Base-by-base conservation (phyloP, 2,797 vertebrate genomes). In the Parauchenoglanis punctatus region DNA sequence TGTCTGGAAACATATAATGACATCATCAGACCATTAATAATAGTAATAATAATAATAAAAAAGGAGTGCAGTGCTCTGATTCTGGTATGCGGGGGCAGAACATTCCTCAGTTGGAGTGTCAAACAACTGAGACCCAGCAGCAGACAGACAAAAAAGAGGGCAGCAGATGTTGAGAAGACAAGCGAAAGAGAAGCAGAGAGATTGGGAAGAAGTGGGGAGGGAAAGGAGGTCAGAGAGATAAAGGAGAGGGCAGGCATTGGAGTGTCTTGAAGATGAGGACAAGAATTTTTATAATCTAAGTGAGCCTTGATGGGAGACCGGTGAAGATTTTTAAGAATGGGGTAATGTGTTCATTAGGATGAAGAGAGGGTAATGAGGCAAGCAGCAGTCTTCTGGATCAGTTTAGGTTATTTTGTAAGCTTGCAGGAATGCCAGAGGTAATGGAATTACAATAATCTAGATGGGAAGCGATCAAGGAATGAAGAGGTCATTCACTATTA, bases 361-460 rank as follows among this genome's bases (percentile, higher is more conserved):
- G 15, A 65, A 67, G n/a, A 82, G 15, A 65, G 23, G 4, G 25
- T 28, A 82, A 28, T 49, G 59, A 82, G 59, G 81, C 25, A 65
- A 82, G 44, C 44, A 49, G 44, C 40, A 28, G 59, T 2, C 3
- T 28, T 65, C 81, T n/a, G 23, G 61, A 18, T 40, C 25, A 10
- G 25, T 3, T 25, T 44, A 7, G 6, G 31, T 40, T 25, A 3
- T n/a, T 56, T 7, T 13, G 31, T 35, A 25, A 61, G 58, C 58
- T 81, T 61, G 12, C n/a, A 44, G 35, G 12, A 81, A 81, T 25
- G 56, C 35, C 58, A 61, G 35, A 25, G 35, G 40, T 46, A 81
- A 63, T 63, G 13, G 35, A 63, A 81, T 81, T 59, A 61, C 35
- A 61, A 59, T 81, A n/a, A 81, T 81, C 56, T 61, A 81, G 58